Evolutionary conservation across 2,113 vertebrate genomes (phyloP), one percentile per base, ranked within the genome.

Genomic region (Gobiocypris rarus): DNA sequence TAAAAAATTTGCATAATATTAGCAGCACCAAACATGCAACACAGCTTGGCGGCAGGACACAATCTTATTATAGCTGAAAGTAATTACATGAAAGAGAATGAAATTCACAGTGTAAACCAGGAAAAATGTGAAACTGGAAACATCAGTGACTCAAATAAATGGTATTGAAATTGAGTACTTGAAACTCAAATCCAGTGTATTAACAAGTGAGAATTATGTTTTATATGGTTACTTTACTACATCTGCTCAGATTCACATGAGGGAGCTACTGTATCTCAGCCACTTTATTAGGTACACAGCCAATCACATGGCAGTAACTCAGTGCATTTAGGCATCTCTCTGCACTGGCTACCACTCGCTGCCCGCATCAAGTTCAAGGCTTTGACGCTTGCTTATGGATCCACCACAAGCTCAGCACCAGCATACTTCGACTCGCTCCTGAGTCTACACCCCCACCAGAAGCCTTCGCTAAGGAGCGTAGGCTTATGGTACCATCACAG

Each of bases 1-100:
- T 81, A 69, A 65, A 9, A 38, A 26, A 81, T 67, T 81, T 10
- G 34, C n/a, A 14, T 48, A 73, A 73, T 45, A 73, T 73, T 73
- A 52, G 45, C 28, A 34, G 43, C 19, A 24, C 61, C 13, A 24
- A 56, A 81, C 31, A 71, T 71, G 8, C 80, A 82, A 15, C 69
- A 9, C 69, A 73, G 50, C 24, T 38, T 80, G 59, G 41, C 71
- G 80, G 48, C 67, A 71, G 34, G 65, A 69, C 50, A 58, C 56
- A 19, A 59, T 59, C n/a, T 15, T 82, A 73, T 15, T 22, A 45
- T 31, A 31, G 58, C 7, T 26, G 14, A 82, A 82, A 73, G 69
- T 73, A 73, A 73, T 73, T 73, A 45, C 41, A 8, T 24, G n/a
- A 71, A 24, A 14, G 22, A 73, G 11, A 48, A n/a, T 48, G 41